Percentiles rank a stretch among this genome's conserved stretches.
These are phyloP conservation scores for Pangasianodon hypophthalmus DNA, from an alignment of 2,113 vertebrate genomes.

Conservation along the genomic window DNA sequence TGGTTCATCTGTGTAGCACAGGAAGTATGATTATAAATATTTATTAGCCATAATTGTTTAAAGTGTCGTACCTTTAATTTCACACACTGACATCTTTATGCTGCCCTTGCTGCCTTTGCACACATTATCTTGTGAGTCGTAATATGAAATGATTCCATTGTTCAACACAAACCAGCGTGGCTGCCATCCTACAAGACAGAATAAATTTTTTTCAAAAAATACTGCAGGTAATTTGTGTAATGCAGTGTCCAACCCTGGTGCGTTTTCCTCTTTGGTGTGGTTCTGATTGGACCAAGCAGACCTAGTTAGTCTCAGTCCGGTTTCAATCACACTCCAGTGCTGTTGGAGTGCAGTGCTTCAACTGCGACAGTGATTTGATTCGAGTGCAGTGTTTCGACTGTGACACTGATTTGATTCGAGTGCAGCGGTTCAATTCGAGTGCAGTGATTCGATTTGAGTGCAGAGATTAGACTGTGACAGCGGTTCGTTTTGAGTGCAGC, in stretches of 20 bases:
- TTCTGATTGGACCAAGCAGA: neutral
- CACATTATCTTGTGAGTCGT: slow-evolving; percentile 91
- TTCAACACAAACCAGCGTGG: slow-evolving; percentile 94
- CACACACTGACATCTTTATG: slow-evolving; percentile 95
- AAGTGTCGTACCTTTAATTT: slow-evolving; percentile 86
- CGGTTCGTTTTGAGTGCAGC: too few species aligned
- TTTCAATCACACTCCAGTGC: neutral
- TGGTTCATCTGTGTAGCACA: neutral
- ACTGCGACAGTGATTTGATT: neutral
- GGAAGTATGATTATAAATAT: neutral
- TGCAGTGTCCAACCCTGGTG: neutral
- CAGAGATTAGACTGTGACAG: too few species aligned
- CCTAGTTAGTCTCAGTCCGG: neutral
- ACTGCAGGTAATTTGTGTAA: neutral
- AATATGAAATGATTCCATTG: slow-evolving; percentile 91
- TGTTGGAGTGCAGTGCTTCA: neutral
- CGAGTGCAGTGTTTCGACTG: too few species aligned
- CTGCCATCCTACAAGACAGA: slow-evolving; percentile 84
- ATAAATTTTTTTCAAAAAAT: neutral
- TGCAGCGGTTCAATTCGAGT: too few species aligned
- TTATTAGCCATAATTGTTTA: neutral
- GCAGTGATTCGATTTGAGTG: too few species aligned
- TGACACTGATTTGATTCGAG: too few species aligned
- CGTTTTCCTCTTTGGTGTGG: too few species aligned
- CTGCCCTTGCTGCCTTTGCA: slow-evolving; percentile 96